A percentile compares a stretch with the other conserved stretches of the same genome.
phyloP scores from a whole-genome alignment of 2,113 vertebrate genomes.

The Notiomystis cincta region DNA sequence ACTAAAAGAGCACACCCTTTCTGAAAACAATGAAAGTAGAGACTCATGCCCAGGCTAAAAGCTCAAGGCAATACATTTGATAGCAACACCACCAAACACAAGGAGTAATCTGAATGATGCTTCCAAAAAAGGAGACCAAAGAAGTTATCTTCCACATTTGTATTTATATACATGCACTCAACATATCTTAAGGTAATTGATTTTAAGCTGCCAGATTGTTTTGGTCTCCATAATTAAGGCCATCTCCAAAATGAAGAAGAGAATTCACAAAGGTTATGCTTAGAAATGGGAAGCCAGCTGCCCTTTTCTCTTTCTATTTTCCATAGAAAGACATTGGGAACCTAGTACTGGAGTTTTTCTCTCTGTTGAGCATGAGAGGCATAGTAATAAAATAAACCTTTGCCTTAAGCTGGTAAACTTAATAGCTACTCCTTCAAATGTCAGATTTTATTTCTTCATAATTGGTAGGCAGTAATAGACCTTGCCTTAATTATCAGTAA shows the following conservation, averaged over 20 bases:
- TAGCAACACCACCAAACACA: not conserved
- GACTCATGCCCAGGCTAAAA: not conserved
- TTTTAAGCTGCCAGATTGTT: not conserved
- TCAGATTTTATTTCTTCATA: not conserved
- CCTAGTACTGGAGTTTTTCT: not conserved
- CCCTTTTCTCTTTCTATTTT: not conserved
- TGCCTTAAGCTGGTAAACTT: not conserved
- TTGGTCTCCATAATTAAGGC: not conserved
- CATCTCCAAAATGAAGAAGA: not conserved
- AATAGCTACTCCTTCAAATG: not conserved
- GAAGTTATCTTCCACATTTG: not conserved
- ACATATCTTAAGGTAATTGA: not conserved
- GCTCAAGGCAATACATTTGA: not conserved
- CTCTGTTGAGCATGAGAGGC: not conserved
- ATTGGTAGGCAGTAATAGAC: not conserved
- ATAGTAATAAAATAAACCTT: not conserved
- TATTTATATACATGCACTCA: not conserved
- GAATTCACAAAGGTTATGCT: not conserved
- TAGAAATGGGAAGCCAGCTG: not conserved
- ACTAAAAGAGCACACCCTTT: rapidly evolving
- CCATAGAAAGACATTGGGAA: not conserved
- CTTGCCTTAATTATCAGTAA: not conserved
- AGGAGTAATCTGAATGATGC: not conserved
- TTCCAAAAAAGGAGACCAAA: not conserved
- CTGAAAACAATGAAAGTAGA: not conserved